Evolutionary conservation across 2,888 invertebrate genomes (phyloP), one percentile per base, ranked within the genome.

Genomic region (Amorpha juglandis): DNA sequence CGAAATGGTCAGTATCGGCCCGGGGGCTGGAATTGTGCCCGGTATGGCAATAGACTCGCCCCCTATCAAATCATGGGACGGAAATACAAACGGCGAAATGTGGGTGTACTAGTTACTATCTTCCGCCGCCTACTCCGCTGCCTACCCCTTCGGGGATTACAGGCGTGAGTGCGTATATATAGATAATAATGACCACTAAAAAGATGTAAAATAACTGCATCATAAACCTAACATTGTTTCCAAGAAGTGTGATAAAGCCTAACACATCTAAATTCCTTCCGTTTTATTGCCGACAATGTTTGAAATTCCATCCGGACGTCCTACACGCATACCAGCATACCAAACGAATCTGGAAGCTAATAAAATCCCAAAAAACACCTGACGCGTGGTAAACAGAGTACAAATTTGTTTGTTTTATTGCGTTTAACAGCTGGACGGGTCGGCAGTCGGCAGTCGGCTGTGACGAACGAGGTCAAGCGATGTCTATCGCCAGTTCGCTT

Each of bases 351-450:
- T 12, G 12, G 19, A 12, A 42, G 42, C 38, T 58, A 58, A 58
- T 58, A 58, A 55, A 55, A 55, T 55, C 55, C 53, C 4, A 38
- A 53, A 55, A 55, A 55, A 55, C 7, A 6, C 2, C 35, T 35
- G 55, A 55, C 33, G n/a, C 33, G n/a, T 53, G 53, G 53, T n/a
- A 9, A 11, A 55, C 55, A 16, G 14, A 53, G 55, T 55, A 55
- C 12, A 38, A 38, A 55, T 35, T 6, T 6, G 55, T 16, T 48
- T 50, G 50, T 50, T 50, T 50, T 50, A 33, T 55, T 55, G 14
- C n/a, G 35, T 45, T 45, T 9, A 38, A 38, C 55, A 55, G 55
- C 55, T 55, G 55, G 16, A 55, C 55, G 14, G 14, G 33, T 35
- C 53, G 33, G 21, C 33, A n/a, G 7, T 35, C 27, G 27, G 4